Evolutionary conservation across 2,113 vertebrate species (phyloP).

Genomic region (Ophthalmolycus amberensis): DNA sequence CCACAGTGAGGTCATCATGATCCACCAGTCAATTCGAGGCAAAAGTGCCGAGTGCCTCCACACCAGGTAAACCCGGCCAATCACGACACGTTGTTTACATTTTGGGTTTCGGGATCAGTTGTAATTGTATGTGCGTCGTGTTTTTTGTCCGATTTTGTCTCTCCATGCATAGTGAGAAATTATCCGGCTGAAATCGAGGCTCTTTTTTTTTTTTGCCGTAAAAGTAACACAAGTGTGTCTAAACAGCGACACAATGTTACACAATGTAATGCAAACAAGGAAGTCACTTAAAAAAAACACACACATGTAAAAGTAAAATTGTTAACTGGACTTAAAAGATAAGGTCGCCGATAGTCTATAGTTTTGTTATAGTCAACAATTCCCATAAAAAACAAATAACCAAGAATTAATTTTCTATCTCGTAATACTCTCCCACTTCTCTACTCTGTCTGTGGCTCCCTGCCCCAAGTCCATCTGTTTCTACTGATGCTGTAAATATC

Average conservation of each 20-base stretch:
- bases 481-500: neutral
- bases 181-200: neutral
- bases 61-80: constrained; percentile 91
- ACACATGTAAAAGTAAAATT: neutral
- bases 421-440: neutral
- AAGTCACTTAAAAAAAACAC: neutral
- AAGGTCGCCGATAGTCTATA: neutral
- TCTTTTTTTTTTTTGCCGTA: neutral
- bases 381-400: neutral
- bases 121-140: neutral
- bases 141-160: constrained; percentile 16
- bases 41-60: constrained; percentile 98
- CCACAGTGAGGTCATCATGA: constrained; percentile 98
- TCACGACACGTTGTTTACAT: constrained; percentile 31
- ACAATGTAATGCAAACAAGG: neutral
- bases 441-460: neutral
- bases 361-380: constrained; percentile 1
- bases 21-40: constrained; percentile 97
- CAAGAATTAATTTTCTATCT: neutral
- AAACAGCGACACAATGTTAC: neutral
- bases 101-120: constrained; percentile 28
- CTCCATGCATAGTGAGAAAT: neutral
- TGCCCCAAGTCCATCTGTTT: neutral
- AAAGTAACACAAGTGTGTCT: neutral
- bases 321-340: neutral